Base-by-base conservation (phyloP, 2,888 invertebrate species). In the Pseudococcus viburni region DNA sequence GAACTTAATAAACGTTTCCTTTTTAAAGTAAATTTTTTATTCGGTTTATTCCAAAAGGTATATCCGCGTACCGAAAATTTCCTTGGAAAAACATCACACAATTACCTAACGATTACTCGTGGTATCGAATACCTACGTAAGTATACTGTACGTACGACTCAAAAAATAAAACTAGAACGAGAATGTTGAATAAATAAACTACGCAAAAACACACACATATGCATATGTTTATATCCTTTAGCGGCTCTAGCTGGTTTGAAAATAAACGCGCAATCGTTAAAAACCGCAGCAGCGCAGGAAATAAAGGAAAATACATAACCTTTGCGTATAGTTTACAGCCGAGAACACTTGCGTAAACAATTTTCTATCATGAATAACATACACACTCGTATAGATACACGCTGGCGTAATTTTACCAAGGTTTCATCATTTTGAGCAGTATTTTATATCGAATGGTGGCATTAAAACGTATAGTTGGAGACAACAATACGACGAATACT, bases 21-120 rank as follows among this genome's bases (percentile, higher is more conserved):
- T 77, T 77, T 77, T 77, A 77, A 12, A 39, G 77, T 77, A 7
- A 77, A 77, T 55, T 77, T 77, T 77, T 77, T 77, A 77, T 77
- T 77, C n/a, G 8, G 42, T 77, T 33, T 17, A 73, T 15, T 77
- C 77, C 11, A 26, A n/a, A 15, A 64, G 26, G 26, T 68, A 68
- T 26, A 26, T 68, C 22, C 26, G 22, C 22, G 22, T 68, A 26
- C 68, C 68, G 9, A 68, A 68, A 68, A 68, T 68, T 68, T 26
- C 68, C 68, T 68, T 68, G 68, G 68, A 68, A 68, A 68, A 68
- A 68, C 55, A 55, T 55, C 55, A 4, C 51, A 51, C n/a, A 55
- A 55, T 55, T 8, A 55, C 55, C 55, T n/a, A n/a, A 7, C 55
- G 55, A 55, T n/a, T n/a, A n/a, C 55, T 55, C 26, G 26, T 15